Base-by-base conservation (phyloP, 2,888 invertebrate species). In the Apotomis capreana region DNA sequence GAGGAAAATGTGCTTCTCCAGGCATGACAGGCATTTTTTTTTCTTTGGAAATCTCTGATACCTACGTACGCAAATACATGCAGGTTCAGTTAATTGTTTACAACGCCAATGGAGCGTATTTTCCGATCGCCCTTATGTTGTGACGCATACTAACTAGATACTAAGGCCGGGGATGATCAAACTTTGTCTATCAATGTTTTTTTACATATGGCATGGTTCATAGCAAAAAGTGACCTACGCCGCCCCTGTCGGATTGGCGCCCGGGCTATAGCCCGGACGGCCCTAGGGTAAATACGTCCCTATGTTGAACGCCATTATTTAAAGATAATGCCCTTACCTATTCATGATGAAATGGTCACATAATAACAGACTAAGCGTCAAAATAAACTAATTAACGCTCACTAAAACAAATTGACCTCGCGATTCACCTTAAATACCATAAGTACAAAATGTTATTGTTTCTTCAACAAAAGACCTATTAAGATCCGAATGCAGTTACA, bases 391-490 rank as follows among this genome's bases (percentile, higher is more conserved):
- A 67, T 36, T 10, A 52, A 46, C 44, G 5, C n/a, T 10, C 15
- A 37, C 13, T 37, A 15, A 49, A 57, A 46, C 69, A 36, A 51
- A 62, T 57, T n/a, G 51, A 55, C 71, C 71, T 71, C 57, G 57
- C 12, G 26, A 40, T 60, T 12, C 12, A n/a, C 37, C 55, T 65
- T 57, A 61, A 70, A 70, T 49, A 44, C 64, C 51, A 51, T 57
- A 26, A 26, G 26, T 26, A 57, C 54, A 61, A 62, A 57, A 52
- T 62, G 67, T 67, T 61, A 71, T 71, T 71, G 71, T 71, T 71
- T 71, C 71, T 37, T 51, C 6, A 67, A 71, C 71, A 71, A 71
- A 71, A 68, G 67, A 61, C 40, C 71, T 57, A 71, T 71, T 71
- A 68, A 68, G 51, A 67, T 61, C 51, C 51, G 40, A 68, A 61